These are phyloP conservation scores for Colaptes auratus DNA, from an alignment of 2,113 vertebrate genomes.

Conservation along the genomic window DNA sequence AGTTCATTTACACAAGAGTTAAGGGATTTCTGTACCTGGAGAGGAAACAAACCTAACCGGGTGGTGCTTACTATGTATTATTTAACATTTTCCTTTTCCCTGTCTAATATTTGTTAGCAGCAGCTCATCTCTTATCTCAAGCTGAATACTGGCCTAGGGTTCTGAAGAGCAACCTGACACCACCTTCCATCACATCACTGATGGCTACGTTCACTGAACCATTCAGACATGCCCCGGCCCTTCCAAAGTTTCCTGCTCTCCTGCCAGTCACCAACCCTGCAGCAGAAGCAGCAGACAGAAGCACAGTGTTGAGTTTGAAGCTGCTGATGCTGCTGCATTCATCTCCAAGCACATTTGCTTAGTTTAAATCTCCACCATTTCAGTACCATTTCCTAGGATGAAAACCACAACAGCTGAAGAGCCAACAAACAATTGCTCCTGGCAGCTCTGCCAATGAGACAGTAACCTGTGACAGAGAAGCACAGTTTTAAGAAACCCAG, in stretches of 20 bases:
- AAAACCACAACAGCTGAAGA: not conserved
- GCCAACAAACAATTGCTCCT: not conserved
- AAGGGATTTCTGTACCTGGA: not conserved
- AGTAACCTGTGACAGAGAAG: not conserved
- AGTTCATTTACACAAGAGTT: not conserved
- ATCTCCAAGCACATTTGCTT: not conserved
- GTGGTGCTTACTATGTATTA: not conserved
- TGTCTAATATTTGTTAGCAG: not conserved
- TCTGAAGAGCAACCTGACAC: not conserved
- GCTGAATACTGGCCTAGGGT: not conserved
- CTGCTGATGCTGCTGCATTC: not conserved
- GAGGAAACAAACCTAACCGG: not conserved
- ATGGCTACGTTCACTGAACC: not conserved
- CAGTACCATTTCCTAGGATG: not conserved
- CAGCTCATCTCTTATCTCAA: not conserved
- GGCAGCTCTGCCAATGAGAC: rapidly evolving
- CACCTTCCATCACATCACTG: not conserved
- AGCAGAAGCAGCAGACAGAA: not conserved
- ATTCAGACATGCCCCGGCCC: not conserved
- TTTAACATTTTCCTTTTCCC: not conserved
- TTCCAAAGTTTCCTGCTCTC: not conserved
- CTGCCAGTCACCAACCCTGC: not conserved
- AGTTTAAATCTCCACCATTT: not conserved
- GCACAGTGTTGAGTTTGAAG: not conserved
- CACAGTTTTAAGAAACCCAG: not conserved